Base-by-base conservation (phyloP, 2,888 invertebrate species). In the Lycophotia porphyrea region DNA sequence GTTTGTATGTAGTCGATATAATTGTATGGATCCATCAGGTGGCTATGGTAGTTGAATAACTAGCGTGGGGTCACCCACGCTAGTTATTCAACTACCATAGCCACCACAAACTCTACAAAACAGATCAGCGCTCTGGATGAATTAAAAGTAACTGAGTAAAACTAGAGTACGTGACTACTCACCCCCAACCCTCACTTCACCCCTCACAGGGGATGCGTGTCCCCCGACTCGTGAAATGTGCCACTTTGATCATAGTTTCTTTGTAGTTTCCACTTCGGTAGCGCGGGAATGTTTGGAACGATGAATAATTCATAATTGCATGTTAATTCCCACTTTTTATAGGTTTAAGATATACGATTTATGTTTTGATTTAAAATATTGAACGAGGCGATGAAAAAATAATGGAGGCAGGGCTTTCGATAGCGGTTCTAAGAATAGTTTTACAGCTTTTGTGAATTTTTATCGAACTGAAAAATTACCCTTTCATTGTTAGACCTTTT, bases 241-340 rank as follows among this genome's bases (percentile, higher is more conserved):
- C 80, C 79, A 86, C 87, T 88, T 87, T 88, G 86, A 87, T 87
- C 87, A 84, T 81, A 87, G 88, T 88, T 86, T 84, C 88, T 87
- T 87, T 87, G 88, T 87, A 82, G 88, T 86, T 87, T 88, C 80
- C 82, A 72, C 71, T 65, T 74, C 68, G 73, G 65, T 66, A 71
- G 66, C 31, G 36, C 66, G 63, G 58, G 78, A 76, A 86, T 85
- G 78, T 85, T 79, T 78, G 71, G 49, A 66, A 52, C 31, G 47
- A 76, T 83, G 87, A 87, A 87, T 87, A 87, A 80, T 87, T 78
- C 78, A 82, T 82, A 85, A 85, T 85, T 78, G 81, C 80, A 75
- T 77, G 65, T 74, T 86, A 87, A 73, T 84, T 74, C n/a, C 36
- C 70, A 65, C 13, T 72, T 86, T 76, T 81, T 76, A 55, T 64